Percentiles rank a stretch among this genome's conserved stretches.
phyloP scores from a whole-genome alignment of 37 sponge, comb jelly and placozoan species.

The Cliona cf. orientalis region DNA sequence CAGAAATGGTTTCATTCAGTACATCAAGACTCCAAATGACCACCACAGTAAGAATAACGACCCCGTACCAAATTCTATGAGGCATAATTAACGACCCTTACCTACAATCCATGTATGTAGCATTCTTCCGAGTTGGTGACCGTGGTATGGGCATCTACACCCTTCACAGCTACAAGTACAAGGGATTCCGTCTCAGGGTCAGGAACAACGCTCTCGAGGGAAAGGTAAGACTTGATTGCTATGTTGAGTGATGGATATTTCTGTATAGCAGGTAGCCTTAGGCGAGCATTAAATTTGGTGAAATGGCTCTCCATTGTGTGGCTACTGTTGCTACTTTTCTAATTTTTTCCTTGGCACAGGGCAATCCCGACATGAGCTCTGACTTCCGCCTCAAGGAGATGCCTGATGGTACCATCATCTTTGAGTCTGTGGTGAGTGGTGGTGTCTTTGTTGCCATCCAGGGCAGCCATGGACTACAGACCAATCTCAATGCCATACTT shows the following conservation, averaged over 20 bases:
- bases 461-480: not conserved
- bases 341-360: conserved; percentile 21
- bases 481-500: conserved; percentile 10
- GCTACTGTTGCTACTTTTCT: not conserved
- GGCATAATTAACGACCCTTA: not conserved
- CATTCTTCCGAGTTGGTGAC: conserved; percentile 53
- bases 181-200: conserved; percentile 53
- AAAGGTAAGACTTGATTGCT: conserved; percentile 43
- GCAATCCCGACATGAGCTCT: conserved; percentile 34
- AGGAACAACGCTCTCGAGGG: conserved; percentile 5
- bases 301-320: not conserved
- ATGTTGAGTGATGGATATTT: not conserved
- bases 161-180: conserved; percentile 33
- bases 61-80: not conserved
- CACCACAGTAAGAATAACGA: conserved; percentile 7
- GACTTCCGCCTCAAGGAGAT: conserved; percentile 69
- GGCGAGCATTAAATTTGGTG: not conserved
- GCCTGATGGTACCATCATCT: conserved; percentile 53
- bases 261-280: not conserved
- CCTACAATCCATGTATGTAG: not conserved
- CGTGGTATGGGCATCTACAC: conserved; percentile 84
- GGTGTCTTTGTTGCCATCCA: conserved; percentile 38
- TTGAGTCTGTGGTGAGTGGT: conserved; percentile 46
- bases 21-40: conserved; percentile 27
- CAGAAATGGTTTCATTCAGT: conserved; percentile 8